These are phyloP conservation scores for Lophotis ruficrista DNA, from an alignment of 2,113 vertebrate species.

Conservation along the genomic window DNA sequence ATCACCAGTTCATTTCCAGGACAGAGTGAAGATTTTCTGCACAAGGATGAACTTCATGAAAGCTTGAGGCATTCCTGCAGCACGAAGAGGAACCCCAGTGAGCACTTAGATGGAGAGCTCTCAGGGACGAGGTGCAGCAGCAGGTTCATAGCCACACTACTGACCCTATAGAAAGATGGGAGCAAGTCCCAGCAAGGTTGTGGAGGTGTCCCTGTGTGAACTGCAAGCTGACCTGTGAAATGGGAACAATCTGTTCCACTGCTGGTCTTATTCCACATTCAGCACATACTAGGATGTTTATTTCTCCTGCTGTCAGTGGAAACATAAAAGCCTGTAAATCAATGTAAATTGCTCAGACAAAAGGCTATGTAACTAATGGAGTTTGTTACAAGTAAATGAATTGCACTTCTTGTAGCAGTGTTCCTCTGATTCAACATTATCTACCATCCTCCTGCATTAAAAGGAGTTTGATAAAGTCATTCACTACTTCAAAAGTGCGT, in stretches of 20 bases:
- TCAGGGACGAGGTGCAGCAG: fast-evolving
- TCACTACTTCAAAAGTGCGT: background rate
- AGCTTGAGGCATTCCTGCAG: background rate
- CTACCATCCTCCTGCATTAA: background rate
- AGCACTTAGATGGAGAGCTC: background rate
- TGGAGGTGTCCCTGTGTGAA: background rate
- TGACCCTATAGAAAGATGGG: background rate
- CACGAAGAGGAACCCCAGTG: background rate
- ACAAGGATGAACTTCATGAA: background rate
- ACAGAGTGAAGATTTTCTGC: background rate
- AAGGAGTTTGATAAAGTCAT: background rate
- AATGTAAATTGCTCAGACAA: background rate
- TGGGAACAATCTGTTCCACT: background rate
- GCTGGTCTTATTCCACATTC: background rate
- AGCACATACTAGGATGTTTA: background rate
- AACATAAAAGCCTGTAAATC: background rate
- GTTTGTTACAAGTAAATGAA: background rate
- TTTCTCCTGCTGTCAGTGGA: background rate
- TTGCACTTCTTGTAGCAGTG: background rate
- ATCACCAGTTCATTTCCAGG: background rate
- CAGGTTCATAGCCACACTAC: background rate
- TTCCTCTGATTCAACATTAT: background rate
- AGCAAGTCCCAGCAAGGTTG: background rate
- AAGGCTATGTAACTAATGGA: background rate
- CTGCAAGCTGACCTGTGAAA: background rate